Conservation (phyloP, 35 echinoderm and acorn worm genomes). For the Holothuria glaberrima region DNA sequence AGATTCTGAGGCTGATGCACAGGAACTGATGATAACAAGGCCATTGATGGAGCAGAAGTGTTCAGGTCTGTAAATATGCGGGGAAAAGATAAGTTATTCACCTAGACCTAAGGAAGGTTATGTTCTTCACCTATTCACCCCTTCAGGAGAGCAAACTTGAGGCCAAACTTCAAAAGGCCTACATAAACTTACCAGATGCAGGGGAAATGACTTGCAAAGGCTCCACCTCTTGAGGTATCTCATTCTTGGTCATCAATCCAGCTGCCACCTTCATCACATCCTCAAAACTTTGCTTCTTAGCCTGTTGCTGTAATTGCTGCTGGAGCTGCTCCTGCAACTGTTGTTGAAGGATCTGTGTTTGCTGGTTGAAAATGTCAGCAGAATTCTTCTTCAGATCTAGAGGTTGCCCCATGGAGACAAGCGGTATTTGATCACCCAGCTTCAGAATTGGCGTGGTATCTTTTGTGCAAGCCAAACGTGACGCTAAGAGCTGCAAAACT, state of each 20-base stretch:
- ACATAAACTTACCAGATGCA: slow-evolving; percentile 4
- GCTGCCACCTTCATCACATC: slow-evolving; percentile 16
- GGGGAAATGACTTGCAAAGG: neutral
- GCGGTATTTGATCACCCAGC: slow-evolving; percentile 41
- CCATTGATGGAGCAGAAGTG: slow-evolving; percentile 14
- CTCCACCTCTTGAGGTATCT: slow-evolving; percentile 17
- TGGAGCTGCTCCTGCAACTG: slow-evolving; percentile 25
- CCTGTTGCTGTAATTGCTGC: slow-evolving; percentile 22
- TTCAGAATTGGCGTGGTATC: slow-evolving; percentile 29
- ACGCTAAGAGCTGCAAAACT: slow-evolving; percentile 50
- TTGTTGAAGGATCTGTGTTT: slow-evolving; percentile 39
- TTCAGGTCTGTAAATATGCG: slow-evolving; percentile 55
- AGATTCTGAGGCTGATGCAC: slow-evolving; percentile 48
- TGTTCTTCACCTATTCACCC: neutral
- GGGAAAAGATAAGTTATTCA: slow-evolving; percentile 44
- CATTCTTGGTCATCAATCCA: slow-evolving; percentile 19
- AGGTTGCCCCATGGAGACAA: slow-evolving; percentile 28
- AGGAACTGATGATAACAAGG: slow-evolving; percentile 13
- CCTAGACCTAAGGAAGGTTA: slow-evolving; percentile 17
- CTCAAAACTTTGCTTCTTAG: slow-evolving; percentile 18
- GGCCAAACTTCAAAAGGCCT: slow-evolving; percentile 6
- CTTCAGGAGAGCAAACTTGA: neutral
- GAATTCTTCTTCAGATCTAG: slow-evolving; percentile 38
- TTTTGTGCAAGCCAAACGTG: slow-evolving; percentile 14
- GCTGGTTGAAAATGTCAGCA: slow-evolving; percentile 2